Evolutionary conservation across 2,113 vertebrate species (phyloP).

Genomic region (Dasyprocta punctata): DNA sequence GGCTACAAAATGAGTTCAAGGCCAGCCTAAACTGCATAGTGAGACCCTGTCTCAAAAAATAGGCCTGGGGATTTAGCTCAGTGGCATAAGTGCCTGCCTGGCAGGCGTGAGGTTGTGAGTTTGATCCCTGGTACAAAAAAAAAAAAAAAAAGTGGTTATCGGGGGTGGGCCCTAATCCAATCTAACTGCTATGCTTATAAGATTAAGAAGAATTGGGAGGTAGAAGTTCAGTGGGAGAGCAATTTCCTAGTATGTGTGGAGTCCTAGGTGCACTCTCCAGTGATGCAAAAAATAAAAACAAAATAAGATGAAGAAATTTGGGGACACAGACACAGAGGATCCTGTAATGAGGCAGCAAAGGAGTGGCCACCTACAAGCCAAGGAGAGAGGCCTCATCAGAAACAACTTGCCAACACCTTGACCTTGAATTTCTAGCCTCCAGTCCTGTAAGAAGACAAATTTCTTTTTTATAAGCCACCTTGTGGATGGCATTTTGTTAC

Average conservation of each 20-base stretch:
- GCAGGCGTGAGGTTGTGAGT: too few species aligned
- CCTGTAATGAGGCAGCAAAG: not conserved
- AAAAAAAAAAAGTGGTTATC: too few species aligned
- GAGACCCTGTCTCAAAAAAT: too few species aligned
- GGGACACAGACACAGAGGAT: not conserved
- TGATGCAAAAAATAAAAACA: not conserved
- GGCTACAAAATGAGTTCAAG: too few species aligned
- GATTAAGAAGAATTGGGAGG: not conserved
- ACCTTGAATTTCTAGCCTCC: not conserved
- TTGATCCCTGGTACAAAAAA: too few species aligned
- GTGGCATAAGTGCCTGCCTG: too few species aligned
- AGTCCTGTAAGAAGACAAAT: not conserved
- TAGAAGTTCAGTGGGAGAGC: not conserved
- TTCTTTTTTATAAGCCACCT: not conserved
- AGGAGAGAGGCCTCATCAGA: not conserved
- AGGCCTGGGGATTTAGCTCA: too few species aligned
- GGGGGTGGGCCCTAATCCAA: not conserved
- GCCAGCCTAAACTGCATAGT: too few species aligned
- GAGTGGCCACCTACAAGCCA: not conserved
- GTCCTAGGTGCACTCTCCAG: not conserved
- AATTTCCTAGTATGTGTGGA: not conserved
- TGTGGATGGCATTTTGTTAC: not conserved
- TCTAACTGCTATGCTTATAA: not conserved
- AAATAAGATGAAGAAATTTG: not conserved
- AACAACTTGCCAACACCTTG: not conserved